Evolutionary conservation across 2,888 invertebrate species (phyloP).

Genomic region (Lithophane ornitopus): DNA sequence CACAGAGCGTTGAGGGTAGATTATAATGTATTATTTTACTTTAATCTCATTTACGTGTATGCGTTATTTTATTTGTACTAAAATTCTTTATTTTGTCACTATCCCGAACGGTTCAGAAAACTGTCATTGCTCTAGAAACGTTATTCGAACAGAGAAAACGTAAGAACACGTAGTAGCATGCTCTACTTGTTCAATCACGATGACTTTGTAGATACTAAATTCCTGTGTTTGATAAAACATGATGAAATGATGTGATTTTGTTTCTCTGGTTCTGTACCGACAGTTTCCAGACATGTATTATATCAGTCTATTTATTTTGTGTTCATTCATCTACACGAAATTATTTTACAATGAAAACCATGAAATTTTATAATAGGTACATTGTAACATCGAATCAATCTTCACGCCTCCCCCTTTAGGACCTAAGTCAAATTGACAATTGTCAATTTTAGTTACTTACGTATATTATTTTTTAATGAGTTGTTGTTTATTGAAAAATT

Average conservation of each 20-base stretch:
- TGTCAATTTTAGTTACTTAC: no score
- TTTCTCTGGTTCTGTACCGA: slow-evolving; percentile 7
- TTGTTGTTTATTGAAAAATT: no score
- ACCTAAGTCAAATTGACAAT: no score
- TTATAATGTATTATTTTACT: not conserved
- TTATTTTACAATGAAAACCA: not conserved
- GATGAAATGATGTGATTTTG: slow-evolving; percentile 13
- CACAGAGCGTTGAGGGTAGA: not conserved
- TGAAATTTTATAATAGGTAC: not conserved
- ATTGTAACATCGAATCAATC: no score
- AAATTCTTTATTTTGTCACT: not conserved
- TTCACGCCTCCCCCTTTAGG: no score
- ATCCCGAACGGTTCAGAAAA: not conserved
- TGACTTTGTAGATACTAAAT: slow-evolving; percentile 23
- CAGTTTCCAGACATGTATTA: slow-evolving; percentile 8
- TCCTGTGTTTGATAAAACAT: slow-evolving; percentile 15
- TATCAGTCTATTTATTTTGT: not conserved
- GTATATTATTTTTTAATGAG: no score
- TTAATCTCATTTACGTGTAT: not conserved
- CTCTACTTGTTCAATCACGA: slow-evolving; percentile 30
- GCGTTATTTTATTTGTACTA: not conserved
- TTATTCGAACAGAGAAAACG: slow-evolving; percentile 12
- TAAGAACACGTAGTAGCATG: slow-evolving; percentile 1
- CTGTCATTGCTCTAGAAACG: slow-evolving; percentile 14
- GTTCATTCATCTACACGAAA: not conserved